Evolutionary conservation across 2,113 vertebrate genomes (phyloP), one percentile per base, ranked within the genome.

Genomic region (Thermophis baileyi): DNA sequence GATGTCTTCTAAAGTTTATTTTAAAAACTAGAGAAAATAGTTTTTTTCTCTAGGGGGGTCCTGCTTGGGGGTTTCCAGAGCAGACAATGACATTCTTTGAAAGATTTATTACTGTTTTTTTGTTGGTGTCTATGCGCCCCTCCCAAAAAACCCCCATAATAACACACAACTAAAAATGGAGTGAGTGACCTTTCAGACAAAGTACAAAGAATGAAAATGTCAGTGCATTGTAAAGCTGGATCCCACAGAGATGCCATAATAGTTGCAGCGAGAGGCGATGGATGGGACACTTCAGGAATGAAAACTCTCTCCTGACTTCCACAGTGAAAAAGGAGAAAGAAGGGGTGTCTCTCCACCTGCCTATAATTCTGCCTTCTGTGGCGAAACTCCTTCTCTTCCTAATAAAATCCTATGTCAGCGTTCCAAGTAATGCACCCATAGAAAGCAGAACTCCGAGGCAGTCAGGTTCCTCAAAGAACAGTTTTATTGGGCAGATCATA

Each of bases 191-290:
- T 91, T 93, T 91, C 57, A 24, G 25, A 25, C 25, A 27, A 87
- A 40, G 47, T 81, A 90, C 92, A 93, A 93, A 90, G 46, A 47
- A 55, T 44, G 74, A 57, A 87, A 53, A 54, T 91, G 47, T 53
- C 92, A 90, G 18, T 1, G 25, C 16, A 22, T 40, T 49, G 44
- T 46, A 35, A 46, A 90, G 88, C 85, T 2, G 51, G 88, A 18
- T 47, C 49, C 69, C 22, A 7, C 1, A 6, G 30, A n/a, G 30
- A 90, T 25, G 22, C 10, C 10, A 16, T 44, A 47, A 51, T 24
- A 53, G 85, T 3, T 25, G 30, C 11, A n/a, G 51, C 20, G 40
- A 89, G 69, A 51, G 63, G 55, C 63, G 53, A 69, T 90, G 40
- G 49, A 30, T 12, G 44, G 88, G 87, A 46, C 46, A 8, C 44